Percentiles rank a stretch among this genome's conserved stretches.
Conservation (phyloP, 1,140 invertebrate species). For the roundworm (Caenorhabditis elegans) region DNA sequence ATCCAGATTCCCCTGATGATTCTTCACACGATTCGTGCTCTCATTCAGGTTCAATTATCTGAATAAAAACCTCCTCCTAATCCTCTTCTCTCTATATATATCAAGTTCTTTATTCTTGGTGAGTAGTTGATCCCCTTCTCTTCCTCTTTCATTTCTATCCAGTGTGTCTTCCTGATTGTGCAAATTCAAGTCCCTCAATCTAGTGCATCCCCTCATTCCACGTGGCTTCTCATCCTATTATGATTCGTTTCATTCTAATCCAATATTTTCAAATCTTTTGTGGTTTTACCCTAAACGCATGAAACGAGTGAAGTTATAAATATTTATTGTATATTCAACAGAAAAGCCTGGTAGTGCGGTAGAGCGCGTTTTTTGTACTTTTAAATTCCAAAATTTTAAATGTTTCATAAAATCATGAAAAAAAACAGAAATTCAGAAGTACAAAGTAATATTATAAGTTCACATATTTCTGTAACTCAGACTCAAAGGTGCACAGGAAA, state of each 20-base stretch:
- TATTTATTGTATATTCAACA: no score
- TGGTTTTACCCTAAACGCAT: background rate
- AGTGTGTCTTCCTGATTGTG: background rate
- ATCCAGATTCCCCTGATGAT: slow-evolving; percentile 4
- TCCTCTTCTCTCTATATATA: background rate
- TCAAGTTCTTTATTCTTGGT: background rate
- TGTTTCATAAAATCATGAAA: no score
- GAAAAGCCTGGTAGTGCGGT: no score
- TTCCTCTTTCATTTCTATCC: background rate
- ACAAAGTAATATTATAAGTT: no score
- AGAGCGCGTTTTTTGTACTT: no score
- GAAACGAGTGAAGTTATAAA: background rate
- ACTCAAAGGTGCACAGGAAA: no score
- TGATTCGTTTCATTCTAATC: background rate
- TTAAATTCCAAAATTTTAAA: no score
- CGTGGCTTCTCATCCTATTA: background rate
- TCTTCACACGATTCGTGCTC: slow-evolving; percentile 24
- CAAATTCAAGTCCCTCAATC: background rate
- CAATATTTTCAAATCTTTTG: background rate
- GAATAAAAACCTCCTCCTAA: no score
- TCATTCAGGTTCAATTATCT: slow-evolving; percentile 29
- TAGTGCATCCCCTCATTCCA: background rate
- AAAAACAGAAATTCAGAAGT: no score
- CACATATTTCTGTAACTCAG: no score
- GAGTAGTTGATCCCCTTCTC: background rate